Evolutionary conservation across 2,113 vertebrate species (phyloP), one percentile per base, ranked within the genome.

Genomic region (Cromileptes altivelis): DNA sequence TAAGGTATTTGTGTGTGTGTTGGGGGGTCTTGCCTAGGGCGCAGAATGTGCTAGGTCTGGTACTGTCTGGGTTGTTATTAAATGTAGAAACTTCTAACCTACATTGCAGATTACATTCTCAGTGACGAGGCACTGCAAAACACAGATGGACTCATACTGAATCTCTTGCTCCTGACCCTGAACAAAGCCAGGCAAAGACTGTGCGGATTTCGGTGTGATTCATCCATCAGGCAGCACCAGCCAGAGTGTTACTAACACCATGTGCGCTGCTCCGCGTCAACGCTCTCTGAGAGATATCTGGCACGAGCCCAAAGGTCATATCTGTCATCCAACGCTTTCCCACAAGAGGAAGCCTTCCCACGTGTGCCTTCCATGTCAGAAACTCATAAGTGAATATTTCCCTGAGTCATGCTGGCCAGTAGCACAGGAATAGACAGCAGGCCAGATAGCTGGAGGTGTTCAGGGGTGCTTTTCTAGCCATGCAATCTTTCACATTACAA

Each of bases 351-450:
- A 88, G 58, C 58, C 61, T 86, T 80, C 83, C 84, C 81, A 85
- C 67, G 37, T 77, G 76, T 21, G 63, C 61, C 52, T 58, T 83
- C 75, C 62, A 61, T 81, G 3, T 82, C 62, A 76, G 67, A 84
- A 76, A 85, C 53, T 68, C 27, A 17, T 17, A 68, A 78, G 72
- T 75, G 76, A 87, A 79, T 65, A 64, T 87, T 82, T 90, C 64
- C 85, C 89, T 87, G 81, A 91, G 82, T 91, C 89, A 87, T 75
- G 33, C 37, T 33, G 8, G 75, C 75, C 68, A 37, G 50, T 4
- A 61, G 61, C 62, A 21, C 65, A 81, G 60, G 50, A 86, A 85
- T 45, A 74, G 75, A 82, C 53, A 30, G 37, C 0, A 17, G 30
- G 15, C 12, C 15, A 33, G 70, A 84, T 47, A n/a, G 70, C 17